Conservation (phyloP, 2,797 vertebrate species). For the Chaetodon trifasciatus region DNA sequence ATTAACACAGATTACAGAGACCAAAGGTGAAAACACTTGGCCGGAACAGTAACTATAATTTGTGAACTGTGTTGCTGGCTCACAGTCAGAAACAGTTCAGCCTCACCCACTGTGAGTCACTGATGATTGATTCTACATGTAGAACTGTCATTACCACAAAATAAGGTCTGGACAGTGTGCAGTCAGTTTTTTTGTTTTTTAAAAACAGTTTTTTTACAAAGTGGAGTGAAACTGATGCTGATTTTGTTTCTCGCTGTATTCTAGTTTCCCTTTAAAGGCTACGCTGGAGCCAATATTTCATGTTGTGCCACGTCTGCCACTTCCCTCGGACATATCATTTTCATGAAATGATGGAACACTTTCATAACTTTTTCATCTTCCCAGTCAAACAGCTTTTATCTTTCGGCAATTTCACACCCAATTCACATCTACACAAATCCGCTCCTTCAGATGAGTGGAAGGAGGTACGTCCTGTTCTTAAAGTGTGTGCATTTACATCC, state of each 20-base stretch:
- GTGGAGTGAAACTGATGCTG: background rate
- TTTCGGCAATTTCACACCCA: background rate
- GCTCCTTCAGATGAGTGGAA: background rate
- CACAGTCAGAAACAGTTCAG: slow-evolving; percentile 34
- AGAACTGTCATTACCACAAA: slow-evolving; percentile 3
- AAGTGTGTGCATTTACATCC: slow-evolving; percentile 7
- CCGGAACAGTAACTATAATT: slow-evolving; percentile 8
- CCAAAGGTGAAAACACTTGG: slow-evolving; percentile 41
- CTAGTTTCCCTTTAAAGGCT: background rate
- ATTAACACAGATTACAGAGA: slow-evolving; percentile 41
- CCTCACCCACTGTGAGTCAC: slow-evolving; percentile 30
- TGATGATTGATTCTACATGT: slow-evolving; percentile 31
- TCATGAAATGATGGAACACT: slow-evolving; percentile 12
- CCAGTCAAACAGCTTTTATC: slow-evolving; percentile 13
- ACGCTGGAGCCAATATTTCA: background rate
- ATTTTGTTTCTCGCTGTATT: background rate
- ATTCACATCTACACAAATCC: slow-evolving; percentile 11
- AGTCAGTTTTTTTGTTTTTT: slow-evolving; percentile 14
- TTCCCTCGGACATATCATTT: slow-evolving; percentile 26
- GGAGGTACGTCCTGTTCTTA: slow-evolving; percentile 11
- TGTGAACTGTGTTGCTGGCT: slow-evolving; percentile 34
- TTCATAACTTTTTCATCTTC: slow-evolving; percentile 12
- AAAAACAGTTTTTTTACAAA: background rate
- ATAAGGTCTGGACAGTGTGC: slow-evolving; percentile 2
- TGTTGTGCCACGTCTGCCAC: slow-evolving; percentile 11